Evolutionary conservation across 2,888 invertebrate species (phyloP), one percentile per base, ranked within the genome.

Genomic region (Megaustenia siamemsis): DNA sequence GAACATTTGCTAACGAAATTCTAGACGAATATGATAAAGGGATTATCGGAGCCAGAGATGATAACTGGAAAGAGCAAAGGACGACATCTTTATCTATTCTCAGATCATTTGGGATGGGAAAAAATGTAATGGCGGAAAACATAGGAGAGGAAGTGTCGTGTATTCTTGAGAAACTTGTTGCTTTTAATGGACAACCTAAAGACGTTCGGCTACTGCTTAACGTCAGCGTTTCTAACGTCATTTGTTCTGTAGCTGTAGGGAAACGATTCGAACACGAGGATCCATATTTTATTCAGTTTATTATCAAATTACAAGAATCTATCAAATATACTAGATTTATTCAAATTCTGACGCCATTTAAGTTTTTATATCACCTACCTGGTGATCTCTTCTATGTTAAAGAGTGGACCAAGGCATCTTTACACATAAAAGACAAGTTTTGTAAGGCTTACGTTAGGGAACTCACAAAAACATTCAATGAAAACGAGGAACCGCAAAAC

Each of bases 361-460:
- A 69, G 0, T 56, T 68, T 32, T 80, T 90, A 4, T 80, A 82
- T n/a, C 78, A 86, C 68, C 24, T 90, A 6, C 89, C 89, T 1
- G 88, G 88, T 0, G 89, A 88, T 66, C 81, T 82, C 12, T 86
- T 88, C 56, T 49, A 86, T 1, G 84, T 87, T 32, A 83, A 86
- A 32, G 38, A 68, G 10, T 80, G 84, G 43, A 56, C 81, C 12
- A 68, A 75, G 4, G 69, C 73, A 35, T 35, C 77, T 1, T 15
- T 40, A 32, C 79, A 84, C 2, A 66, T 86, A 28, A 73, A 73
- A 8, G 71, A 83, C 0, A 75, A 60, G 38, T 75, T 87, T 68
- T 69, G 43, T 18, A 71, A 83, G 4, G 71, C 86, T n/a, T 66
- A 84, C 49, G 84, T 87, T 8, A 88, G 83, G 28, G 88, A 87